Evolutionary conservation across 2,888 invertebrate species (phyloP), one percentile per base, ranked within the genome.

Genomic region (Tinea semifulvella): DNA sequence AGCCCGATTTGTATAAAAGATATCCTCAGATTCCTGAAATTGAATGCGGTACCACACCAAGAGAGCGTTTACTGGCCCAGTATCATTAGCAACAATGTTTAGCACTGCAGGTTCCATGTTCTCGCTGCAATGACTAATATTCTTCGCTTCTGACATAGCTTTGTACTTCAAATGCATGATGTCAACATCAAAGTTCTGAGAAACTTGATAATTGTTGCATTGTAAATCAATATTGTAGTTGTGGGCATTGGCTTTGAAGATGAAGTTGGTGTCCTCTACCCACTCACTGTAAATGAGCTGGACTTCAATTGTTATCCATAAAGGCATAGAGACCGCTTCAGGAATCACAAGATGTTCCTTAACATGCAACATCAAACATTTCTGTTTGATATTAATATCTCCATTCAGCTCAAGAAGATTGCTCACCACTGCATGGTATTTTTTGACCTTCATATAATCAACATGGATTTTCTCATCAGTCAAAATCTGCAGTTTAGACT

Each of bases 271-370:
- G 43, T 75, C 68, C 47, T 84, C 75, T 27, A 89, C 60, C 76
- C 86, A 86, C 19, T 77, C 60, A 3, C 87, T 85, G 52, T 80
- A 66, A n/a, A 87, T 74, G n/a, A 88, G 56, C 52, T 85, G 82
- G 1, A 82, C 83, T 48, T 83, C 65, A 8, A 89, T 52, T 42
- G 63, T 68, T 4, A 88, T 55, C 49, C 64, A 68, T 39, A 74
- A 58, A 1, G 89, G 89, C 53, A 86, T 56, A 42, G 79, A 68
- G 6, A 83, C 57, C 1, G 84, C 84, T 44, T 70, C 72, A 28
- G 60, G 59, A 10, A 13, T 5, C 22, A 66, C 54, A 1, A 85
- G 61, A 47, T 77, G 64, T 5, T 61, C 56, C 50, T 57, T 71
- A 45, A 72, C 57, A 47, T 61, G 53, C 4, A 58, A 50, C 13